Conservation (phyloP, 1,140 invertebrate genomes). For the Ganaspis sp. region DNA sequence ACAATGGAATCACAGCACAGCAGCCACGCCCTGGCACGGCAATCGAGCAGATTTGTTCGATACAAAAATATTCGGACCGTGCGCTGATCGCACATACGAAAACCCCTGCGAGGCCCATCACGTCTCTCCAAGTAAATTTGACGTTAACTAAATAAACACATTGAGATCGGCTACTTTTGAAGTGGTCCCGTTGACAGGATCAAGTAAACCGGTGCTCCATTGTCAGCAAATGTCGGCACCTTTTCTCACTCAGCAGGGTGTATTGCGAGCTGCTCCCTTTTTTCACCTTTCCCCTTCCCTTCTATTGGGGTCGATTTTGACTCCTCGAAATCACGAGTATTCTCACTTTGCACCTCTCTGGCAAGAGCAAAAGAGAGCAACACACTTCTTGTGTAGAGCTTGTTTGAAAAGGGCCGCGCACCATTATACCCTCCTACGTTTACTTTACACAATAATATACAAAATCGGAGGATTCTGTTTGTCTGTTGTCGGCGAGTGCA, state of each 20-base stretch:
- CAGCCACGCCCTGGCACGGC: constrained; percentile 67
- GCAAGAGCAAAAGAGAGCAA: neutral
- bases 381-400: neutral
- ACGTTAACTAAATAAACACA: constrained; percentile 76
- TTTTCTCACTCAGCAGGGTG: constrained; percentile 49
- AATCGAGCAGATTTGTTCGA: constrained; percentile 60
- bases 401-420: constrained; percentile 46
- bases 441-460: neutral
- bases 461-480: neutral
- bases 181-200: constrained; percentile 69
- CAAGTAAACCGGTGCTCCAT: constrained; percentile 61
- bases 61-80: constrained; percentile 52
- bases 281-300: constrained; percentile 19
- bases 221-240: constrained; percentile 53
- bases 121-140: constrained; percentile 70
- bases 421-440: constrained; percentile 47
- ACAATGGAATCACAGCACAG: constrained; percentile 36
- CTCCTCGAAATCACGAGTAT: constrained; percentile 50
- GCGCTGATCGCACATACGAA: constrained; percentile 37
- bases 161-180: constrained; percentile 72
- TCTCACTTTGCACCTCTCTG: constrained; percentile 35
- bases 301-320: neutral
- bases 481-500: constrained; percentile 23
- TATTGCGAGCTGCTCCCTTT: constrained; percentile 14
- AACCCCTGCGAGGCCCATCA: constrained; percentile 43